phyloP scores from a whole-genome alignment of 2,888 invertebrate species.

The Gymnosoma rotundatum region DNA sequence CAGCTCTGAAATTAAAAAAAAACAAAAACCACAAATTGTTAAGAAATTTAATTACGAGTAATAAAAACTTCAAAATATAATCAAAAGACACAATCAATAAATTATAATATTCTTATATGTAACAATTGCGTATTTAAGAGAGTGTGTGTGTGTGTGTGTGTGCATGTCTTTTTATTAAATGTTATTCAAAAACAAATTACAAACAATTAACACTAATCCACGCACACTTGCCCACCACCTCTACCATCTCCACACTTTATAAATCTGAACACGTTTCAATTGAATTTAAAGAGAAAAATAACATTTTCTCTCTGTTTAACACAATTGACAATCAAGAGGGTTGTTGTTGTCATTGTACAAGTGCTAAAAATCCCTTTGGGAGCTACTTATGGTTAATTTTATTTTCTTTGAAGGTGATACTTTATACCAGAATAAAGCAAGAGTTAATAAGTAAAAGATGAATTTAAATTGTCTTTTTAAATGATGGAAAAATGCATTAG shows the following conservation, averaged over 20 bases:
- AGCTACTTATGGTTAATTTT: conserved; percentile 79
- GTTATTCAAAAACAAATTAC: conserved; percentile 79
- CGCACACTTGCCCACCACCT: conserved; percentile 20
- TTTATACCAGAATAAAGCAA: conserved; percentile 27
- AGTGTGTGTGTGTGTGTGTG: conserved; percentile 11
- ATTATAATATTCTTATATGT: conserved; percentile 49
- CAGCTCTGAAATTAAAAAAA: conserved; percentile 86
- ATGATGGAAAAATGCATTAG: background rate
- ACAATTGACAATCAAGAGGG: conserved; percentile 57
- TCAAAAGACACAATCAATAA: conserved; percentile 49
- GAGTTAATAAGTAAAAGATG: conserved; percentile 40
- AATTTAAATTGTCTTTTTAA: background rate
- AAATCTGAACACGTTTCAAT: conserved; percentile 73
- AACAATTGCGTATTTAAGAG: background rate
- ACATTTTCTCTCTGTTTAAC: conserved; percentile 30
- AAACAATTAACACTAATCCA: conserved; percentile 80
- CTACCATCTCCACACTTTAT: background rate
- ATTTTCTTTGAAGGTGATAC: conserved; percentile 52
- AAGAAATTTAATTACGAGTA: conserved; percentile 60
- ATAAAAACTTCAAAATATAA: conserved; percentile 52
- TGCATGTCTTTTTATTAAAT: conserved; percentile 72
- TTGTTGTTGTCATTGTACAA: conserved; percentile 45
- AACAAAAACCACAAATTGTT: conserved; percentile 68
- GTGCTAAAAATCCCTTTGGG: conserved; percentile 81
- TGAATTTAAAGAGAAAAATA: conserved; percentile 75